Evolutionary conservation across 2,888 invertebrate species (phyloP).

Genomic region (Pristionchus exspectatus): DNA sequence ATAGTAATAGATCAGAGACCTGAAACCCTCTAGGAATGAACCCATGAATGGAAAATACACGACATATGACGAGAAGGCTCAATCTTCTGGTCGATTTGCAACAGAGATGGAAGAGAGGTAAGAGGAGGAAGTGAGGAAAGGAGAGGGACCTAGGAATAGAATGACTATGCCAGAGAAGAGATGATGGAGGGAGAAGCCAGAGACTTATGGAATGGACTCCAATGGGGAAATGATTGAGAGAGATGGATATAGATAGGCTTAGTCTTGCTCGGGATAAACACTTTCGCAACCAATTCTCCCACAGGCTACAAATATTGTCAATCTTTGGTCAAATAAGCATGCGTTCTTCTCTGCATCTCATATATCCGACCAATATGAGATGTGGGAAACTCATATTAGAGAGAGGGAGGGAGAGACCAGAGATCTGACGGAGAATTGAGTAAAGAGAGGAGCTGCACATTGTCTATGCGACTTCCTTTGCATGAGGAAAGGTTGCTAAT

Average conservation of each 20-base stretch:
- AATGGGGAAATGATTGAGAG: not conserved
- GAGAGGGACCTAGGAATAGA: slow-evolving; percentile 41
- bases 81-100: slow-evolving; percentile 21
- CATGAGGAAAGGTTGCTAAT: slow-evolving; percentile 44
- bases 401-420: not conserved
- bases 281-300: not conserved
- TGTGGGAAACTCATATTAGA: slow-evolving; percentile 35
- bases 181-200: not conserved
- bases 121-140: slow-evolving; percentile 4
- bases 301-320: not conserved
- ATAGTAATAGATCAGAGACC: not conserved
- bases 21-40: not conserved
- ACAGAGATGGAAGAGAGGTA: not conserved
- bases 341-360: not conserved
- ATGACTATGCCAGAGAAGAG: not conserved
- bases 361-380: slow-evolving; percentile 8
- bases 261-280: not conserved
- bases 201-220: not conserved
- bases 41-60: not conserved
- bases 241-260: not conserved
- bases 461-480: not conserved
- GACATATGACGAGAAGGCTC: not conserved
- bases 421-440: not conserved
- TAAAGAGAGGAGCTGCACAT: not conserved
- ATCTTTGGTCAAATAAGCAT: not conserved